Evolutionary conservation across 2,113 vertebrate genomes (phyloP).

Genomic region (Mus musculus): DNA sequence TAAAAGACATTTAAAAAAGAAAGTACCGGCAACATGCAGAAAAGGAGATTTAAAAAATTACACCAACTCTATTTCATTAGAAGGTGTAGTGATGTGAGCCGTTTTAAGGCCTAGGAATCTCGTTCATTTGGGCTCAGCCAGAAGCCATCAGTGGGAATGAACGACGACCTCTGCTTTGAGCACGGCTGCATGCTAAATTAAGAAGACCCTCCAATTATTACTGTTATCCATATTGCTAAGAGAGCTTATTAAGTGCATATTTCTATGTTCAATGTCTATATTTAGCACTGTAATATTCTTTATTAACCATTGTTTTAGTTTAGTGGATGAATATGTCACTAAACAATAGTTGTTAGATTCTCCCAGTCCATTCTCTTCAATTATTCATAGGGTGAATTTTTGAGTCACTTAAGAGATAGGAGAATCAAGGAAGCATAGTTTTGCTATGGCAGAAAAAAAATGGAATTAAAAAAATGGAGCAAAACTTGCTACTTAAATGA

Average conservation of each 20-base stretch:
- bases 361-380: conserved; percentile 60
- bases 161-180: conserved; percentile 3
- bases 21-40: conserved; percentile 51
- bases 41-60: conserved; percentile 44
- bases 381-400: conserved; percentile 73
- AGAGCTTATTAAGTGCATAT: conserved; percentile 77
- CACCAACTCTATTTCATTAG: conserved; percentile 38
- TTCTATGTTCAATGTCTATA: conserved; percentile 75
- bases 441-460: conserved; percentile 28
- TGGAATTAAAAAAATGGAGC: neutral
- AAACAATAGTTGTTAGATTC: conserved; percentile 66
- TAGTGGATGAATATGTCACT: conserved; percentile 67
- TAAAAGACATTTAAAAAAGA: conserved; percentile 61
- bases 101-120: conserved; percentile 38
- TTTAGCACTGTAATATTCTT: conserved; percentile 77
- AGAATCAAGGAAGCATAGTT: conserved; percentile 39
- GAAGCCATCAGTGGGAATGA: conserved; percentile 38
- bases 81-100: neutral
- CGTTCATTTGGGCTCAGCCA: conserved; percentile 15
- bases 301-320: conserved; percentile 72
- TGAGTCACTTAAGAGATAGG: conserved; percentile 35
- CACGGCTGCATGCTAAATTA: conserved; percentile 32
- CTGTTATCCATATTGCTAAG: conserved; percentile 69
- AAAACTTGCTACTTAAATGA: conserved; percentile 21
- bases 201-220: conserved; percentile 63